Base-by-base conservation (phyloP, 2,113 vertebrate genomes). In the Argyrosomus japonicus region DNA sequence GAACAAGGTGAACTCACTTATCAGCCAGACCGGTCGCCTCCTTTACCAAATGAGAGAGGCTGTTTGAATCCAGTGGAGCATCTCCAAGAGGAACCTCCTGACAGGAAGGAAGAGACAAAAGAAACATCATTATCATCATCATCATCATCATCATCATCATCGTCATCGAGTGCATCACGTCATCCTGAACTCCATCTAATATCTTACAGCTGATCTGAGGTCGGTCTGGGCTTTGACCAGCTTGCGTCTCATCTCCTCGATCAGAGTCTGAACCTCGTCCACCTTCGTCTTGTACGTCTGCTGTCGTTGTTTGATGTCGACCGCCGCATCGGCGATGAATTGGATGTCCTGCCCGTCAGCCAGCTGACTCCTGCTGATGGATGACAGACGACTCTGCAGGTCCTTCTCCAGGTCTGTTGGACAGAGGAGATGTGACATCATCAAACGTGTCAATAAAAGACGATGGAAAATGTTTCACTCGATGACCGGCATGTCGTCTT, bases 11-110 rank as follows among this genome's bases (percentile, higher is more conserved):
- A 21, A 79, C 96, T 94, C 80, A 99, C 98, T 92, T 92, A n/a
- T 96, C 89, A 56, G 97, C 97, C 80, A 99, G 82, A 29, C 88
- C 87, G 5, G 56, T 58, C 5, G 97, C 97, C 27, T 94, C 96
- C 69, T 96, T 87, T 53, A 95, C 95, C 91, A 99, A 91, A 21
- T 87, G 84, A 36, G 94, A 92, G 60, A 97, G 85, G 45, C 76
- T 5, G 71, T 90, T 93, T 0, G 94, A 84, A 13, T 90, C 93
- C 14, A 73, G 68, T 0, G 91, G 89, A 21, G 82, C 64, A 18
- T 95, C 91, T 19, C 93, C 70, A 6, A 76, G 5, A 12, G 96
- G 95, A 85, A 97, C 25, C 40, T 94, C 94, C 97, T 97, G 73
- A 71, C 3, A 45, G 50, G 32, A 62, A 18, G 27, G n/a, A 78